A percentile compares a stretch with the other conserved stretches of the same genome.
Evolutionary conservation across 92 coral and sea anemone genomes (phyloP).

Genomic region (Phymanthus crucifer): DNA sequence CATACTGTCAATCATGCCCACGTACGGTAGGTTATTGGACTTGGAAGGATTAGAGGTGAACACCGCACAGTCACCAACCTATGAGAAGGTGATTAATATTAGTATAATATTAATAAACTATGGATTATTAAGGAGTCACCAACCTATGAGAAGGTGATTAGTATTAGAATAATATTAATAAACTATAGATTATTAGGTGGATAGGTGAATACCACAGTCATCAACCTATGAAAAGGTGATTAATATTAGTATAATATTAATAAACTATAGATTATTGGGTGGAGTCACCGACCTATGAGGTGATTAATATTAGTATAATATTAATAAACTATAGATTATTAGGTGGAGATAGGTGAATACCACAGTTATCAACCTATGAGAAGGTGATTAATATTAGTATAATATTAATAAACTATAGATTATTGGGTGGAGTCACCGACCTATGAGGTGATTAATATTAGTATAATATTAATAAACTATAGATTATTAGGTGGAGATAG

Average conservation of each 20-base stretch:
- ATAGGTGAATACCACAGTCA: neutral
- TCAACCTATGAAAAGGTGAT: neutral
- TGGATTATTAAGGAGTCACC: slow-evolving; percentile 62
- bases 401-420: slow-evolving; percentile 1
- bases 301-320: neutral
- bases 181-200: neutral
- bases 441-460: neutral
- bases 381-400: slow-evolving; percentile 5
- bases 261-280: neutral
- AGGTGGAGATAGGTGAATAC: slow-evolving; percentile 58
- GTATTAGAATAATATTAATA: slow-evolving; percentile 1
- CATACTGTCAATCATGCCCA: slow-evolving; percentile 96
- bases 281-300: neutral
- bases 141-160: slow-evolving; percentile 58
- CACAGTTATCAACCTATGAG: slow-evolving; percentile 85
- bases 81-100: slow-evolving; percentile 26
- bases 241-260: neutral
- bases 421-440: neutral
- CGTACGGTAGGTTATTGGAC: slow-evolving; percentile 91
- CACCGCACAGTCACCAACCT: slow-evolving; percentile 98
- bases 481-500: slow-evolving; percentile 78
- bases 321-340: neutral
- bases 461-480: slow-evolving; percentile 64
- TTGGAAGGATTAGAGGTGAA: slow-evolving; percentile 96
- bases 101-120: slow-evolving; percentile 3